Evolutionary conservation across 2,888 invertebrate genomes (phyloP), one percentile per base, ranked within the genome.

Genomic region (Calliscelio sp.): DNA sequence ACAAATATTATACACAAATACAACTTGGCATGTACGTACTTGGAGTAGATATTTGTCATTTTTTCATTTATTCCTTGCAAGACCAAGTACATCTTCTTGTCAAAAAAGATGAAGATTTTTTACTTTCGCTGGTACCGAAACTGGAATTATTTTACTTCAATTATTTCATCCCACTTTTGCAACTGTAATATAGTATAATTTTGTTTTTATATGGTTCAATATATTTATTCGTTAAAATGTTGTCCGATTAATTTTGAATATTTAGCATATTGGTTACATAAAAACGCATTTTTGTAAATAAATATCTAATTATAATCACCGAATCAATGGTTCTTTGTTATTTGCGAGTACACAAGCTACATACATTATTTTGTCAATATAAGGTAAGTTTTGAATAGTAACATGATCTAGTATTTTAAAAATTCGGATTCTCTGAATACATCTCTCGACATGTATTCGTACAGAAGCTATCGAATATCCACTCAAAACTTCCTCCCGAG

Each of bases 391-490:
- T 38, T 63, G 16, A 11, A 63, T 44, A 10, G 38, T 24, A 28
- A 79, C 38, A 35, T 70, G 35, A 53, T 78, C 55, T 10, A 87
- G 70, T 66, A 87, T 81, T 25, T 81, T 66, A 44, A 86, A 81
- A n/a, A 79, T 66, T 68, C 78, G 70, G 0, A 85, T 77, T 44
- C 78, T 66, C 44, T 81, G 71, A 49, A 68, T 81, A 8, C 61
- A 38, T 44, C 80, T 28, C 46, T 85, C 85, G 8, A 83, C 85
- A 57, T 82, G 84, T 25, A 85, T 85, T 49, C 85, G 24, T 11
- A 87, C 80, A 11, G 82, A 75, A 24, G 86, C 86, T 53, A 86
- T 83, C 5, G 61, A 66, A 20, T 83, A 85, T 5, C 77, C 80
- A 46, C 87, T 74, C 14, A 66, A 22, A 5, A 81, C 71, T 77